A percentile compares a stretch with the other conserved stretches of the same genome.
Evolutionary conservation across 2,113 vertebrate genomes (phyloP).

Genomic region (Cryptotis parvus): DNA sequence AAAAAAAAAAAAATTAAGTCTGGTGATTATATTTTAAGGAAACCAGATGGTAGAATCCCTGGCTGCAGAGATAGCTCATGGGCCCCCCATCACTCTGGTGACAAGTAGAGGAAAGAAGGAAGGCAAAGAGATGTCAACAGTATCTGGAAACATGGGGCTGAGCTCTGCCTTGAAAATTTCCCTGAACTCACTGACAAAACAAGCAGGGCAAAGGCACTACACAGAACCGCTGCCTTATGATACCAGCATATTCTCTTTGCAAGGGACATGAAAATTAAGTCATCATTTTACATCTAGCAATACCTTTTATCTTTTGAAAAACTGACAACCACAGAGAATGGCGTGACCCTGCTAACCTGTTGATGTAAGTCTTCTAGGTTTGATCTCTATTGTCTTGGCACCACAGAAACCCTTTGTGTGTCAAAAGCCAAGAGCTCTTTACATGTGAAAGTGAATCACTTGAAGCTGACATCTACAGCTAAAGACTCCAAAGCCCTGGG

Average conservation of each 20-base stretch:
- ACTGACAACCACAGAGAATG: not conserved
- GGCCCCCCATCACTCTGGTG: not conserved
- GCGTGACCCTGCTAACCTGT: not conserved
- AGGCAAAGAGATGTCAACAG: not conserved
- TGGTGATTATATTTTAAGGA: not conserved
- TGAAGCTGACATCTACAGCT: not conserved
- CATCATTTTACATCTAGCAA: slow-evolving; percentile 1
- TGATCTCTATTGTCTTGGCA: not conserved
- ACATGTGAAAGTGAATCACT: not conserved
- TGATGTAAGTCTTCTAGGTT: not conserved
- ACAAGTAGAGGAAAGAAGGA: not conserved
- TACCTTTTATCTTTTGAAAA: not conserved
- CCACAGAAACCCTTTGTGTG: not conserved
- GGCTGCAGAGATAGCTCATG: not conserved
- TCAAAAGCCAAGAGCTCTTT: not conserved
- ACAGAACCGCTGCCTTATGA: not conserved
- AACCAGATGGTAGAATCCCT: not conserved
- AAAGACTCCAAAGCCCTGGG: not conserved
- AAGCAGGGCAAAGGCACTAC: not conserved
- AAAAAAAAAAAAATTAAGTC: too few species aligned
- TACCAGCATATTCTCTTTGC: not conserved
- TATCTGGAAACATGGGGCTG: not conserved
- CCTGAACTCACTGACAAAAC: not conserved
- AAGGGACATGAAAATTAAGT: not conserved
- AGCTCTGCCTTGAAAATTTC: not conserved